These are phyloP conservation scores for Sebastes goodei DNA, from an alignment of 2,797 vertebrate genomes.

Conservation along the genomic window DNA sequence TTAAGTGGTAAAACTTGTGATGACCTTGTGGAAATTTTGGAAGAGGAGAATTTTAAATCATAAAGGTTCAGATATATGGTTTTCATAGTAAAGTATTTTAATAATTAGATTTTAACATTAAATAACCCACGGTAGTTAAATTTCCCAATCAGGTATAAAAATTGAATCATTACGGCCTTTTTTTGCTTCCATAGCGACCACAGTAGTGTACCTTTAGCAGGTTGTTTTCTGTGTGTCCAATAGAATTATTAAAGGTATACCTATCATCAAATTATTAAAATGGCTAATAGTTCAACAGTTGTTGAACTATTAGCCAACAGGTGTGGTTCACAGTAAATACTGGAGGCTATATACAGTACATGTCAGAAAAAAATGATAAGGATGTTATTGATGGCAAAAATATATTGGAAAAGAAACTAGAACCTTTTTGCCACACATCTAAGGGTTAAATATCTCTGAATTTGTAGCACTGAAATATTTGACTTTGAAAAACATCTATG, in stretches of 20 bases:
- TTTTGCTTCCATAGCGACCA: neutral
- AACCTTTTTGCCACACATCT: neutral
- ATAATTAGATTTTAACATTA: no score
- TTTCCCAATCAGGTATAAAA: neutral
- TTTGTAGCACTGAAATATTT: no score
- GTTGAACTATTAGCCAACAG: no score
- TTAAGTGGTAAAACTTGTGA: neutral
- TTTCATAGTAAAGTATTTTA: neutral
- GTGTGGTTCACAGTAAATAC: no score
- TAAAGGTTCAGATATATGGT: neutral
- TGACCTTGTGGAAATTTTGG: neutral
- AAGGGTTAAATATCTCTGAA: no score
- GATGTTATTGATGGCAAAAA: neutral
- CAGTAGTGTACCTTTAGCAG: constrained; percentile 17
- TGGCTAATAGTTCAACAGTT: neutral
- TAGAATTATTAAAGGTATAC: no score
- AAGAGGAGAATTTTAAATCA: neutral
- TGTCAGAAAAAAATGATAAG: neutral
- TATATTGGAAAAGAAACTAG: neutral
- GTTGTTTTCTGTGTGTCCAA: constrained; percentile 21
- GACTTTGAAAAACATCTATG: neutral
- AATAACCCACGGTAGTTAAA: neutral
- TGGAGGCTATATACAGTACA: neutral
- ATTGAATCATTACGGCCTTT: neutral
- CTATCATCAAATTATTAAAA: no score